These are phyloP conservation scores for Pseudococcus longispinus DNA, from an alignment of 2,888 invertebrate genomes.

Conservation along the genomic window DNA sequence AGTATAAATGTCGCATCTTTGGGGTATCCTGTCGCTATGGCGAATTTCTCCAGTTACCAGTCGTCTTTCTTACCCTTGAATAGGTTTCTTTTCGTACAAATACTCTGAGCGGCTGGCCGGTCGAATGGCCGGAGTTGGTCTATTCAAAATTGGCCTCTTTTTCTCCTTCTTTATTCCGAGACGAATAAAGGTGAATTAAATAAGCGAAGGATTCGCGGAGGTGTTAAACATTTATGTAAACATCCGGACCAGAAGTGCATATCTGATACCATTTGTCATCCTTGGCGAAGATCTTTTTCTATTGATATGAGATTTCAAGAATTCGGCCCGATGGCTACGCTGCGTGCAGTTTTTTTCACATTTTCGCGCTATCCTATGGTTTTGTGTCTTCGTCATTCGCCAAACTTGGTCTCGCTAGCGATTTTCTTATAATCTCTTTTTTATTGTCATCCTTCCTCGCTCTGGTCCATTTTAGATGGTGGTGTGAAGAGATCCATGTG, in stretches of 20 bases:
- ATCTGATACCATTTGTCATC: slow-evolving; percentile 50
- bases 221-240: slow-evolving; percentile 55
- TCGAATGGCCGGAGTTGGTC: background rate
- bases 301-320: slow-evolving; percentile 8
- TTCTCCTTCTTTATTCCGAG: background rate
- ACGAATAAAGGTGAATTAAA: slow-evolving; percentile 30
- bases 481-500: background rate
- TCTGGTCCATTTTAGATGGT: background rate
- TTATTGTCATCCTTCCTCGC: background rate
- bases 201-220: background rate
- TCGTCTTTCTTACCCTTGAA: background rate
- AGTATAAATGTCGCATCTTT: background rate
- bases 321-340: background rate
- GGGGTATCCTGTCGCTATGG: background rate
- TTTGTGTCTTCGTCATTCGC: background rate
- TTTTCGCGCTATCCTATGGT: background rate
- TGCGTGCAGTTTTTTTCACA: background rate
- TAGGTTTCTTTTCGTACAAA: background rate
- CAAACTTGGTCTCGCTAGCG: background rate
- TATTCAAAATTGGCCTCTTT: background rate
- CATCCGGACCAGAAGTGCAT: slow-evolving; percentile 47
- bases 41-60: slow-evolving; percentile 1
- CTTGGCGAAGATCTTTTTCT: background rate
- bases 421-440: slow-evolving; percentile 6
- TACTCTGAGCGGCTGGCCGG: background rate